Conservation (phyloP, 2,113 vertebrate genomes). For the Zapus hudsonius region DNA sequence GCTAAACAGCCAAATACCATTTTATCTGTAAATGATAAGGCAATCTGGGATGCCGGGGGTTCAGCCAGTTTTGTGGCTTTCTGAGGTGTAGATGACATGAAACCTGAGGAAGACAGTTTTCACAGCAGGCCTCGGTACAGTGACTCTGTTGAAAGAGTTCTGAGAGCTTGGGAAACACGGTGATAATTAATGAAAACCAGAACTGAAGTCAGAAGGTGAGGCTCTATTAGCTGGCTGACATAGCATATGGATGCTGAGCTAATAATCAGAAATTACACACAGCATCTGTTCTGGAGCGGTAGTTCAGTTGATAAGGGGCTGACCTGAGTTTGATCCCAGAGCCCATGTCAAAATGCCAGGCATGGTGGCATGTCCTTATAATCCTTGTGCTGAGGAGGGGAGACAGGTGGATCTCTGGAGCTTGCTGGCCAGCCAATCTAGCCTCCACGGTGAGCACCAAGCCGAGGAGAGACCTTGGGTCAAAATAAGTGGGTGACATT, state of each 20-base stretch:
- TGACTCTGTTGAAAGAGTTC: rapidly evolving
- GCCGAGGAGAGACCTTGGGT: too few species aligned
- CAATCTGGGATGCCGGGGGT: not conserved
- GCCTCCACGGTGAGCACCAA: too few species aligned
- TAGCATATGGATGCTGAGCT: not conserved
- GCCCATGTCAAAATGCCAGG: too few species aligned
- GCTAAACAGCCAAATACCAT: not conserved
- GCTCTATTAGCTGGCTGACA: not conserved
- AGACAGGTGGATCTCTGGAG: too few species aligned
- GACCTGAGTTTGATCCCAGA: too few species aligned
- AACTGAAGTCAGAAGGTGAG: not conserved
- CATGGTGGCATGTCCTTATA: too few species aligned
- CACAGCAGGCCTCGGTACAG: not conserved
- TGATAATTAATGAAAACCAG: not conserved
- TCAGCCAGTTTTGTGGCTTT: not conserved
- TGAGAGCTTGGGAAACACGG: not conserved
- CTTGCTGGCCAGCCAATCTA: too few species aligned
- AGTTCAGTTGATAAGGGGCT: too few species aligned
- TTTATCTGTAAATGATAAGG: not conserved
- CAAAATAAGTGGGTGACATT: too few species aligned
- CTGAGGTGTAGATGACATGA: not conserved
- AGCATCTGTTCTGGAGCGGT: too few species aligned
- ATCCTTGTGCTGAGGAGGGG: too few species aligned
- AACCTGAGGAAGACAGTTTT: not conserved
- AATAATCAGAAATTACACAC: rapidly evolving